A percentile compares a stretch with the other conserved stretches of the same genome.
Conservation (phyloP, 2,797 vertebrate genomes). For the Micromesistius poutassou region DNA sequence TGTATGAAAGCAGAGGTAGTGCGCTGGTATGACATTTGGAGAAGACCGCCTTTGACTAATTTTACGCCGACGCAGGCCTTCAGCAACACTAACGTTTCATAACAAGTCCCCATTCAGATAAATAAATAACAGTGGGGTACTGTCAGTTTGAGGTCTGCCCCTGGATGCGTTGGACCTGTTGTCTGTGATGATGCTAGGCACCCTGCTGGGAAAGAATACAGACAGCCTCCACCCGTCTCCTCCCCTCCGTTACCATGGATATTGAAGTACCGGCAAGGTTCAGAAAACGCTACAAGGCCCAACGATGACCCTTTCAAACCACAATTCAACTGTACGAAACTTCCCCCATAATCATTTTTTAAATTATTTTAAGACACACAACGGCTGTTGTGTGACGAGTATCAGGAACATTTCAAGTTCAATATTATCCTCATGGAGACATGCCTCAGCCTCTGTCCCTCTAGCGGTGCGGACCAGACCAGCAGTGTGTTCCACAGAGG, state of each 20-base stretch:
- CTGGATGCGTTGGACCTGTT: constrained; percentile 38
- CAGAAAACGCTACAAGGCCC: not conserved
- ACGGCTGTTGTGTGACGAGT: no score
- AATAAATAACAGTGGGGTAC: not conserved
- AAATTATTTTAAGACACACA: no score
- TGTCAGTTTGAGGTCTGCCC: not conserved
- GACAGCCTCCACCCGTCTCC: not conserved
- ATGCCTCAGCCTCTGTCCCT: no score
- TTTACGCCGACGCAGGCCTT: not conserved
- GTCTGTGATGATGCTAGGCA: not conserved
- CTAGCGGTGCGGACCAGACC: no score
- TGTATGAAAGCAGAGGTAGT: not conserved
- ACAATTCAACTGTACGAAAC: no score
- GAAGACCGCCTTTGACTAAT: not conserved
- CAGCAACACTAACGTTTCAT: not conserved
- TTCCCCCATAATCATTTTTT: no score
- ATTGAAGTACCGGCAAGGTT: not conserved
- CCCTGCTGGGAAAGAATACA: not conserved
- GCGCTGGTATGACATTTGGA: not conserved
- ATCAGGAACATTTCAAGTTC: no score
- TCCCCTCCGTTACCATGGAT: not conserved
- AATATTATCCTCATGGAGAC: no score
- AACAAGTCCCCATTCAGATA: not conserved
- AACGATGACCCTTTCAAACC: not conserved
- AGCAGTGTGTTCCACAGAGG: not conserved